phyloP scores from a whole-genome alignment of 2,113 vertebrate species.

The Heptranchias perlo region DNA sequence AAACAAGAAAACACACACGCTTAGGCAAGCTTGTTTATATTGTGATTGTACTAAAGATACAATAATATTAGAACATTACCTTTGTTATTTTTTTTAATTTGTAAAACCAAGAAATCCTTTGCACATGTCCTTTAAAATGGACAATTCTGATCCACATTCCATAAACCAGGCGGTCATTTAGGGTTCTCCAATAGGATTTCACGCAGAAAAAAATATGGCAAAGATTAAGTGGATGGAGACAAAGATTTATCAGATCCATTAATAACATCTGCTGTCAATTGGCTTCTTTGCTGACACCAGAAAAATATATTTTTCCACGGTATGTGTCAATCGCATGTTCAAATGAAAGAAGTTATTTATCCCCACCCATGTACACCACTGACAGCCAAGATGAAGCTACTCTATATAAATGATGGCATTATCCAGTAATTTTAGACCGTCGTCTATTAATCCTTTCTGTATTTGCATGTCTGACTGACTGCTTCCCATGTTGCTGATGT shows the following conservation, averaged over 20 bases:
- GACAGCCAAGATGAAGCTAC: background rate
- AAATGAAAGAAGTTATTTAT: background rate
- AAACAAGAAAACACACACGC: too few species aligned
- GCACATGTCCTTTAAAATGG: background rate
- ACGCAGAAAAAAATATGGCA: background rate
- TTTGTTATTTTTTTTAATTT: background rate
- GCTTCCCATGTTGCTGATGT: background rate
- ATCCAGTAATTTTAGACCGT: background rate
- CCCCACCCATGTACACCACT: background rate
- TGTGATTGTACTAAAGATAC: too few species aligned
- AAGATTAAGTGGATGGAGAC: background rate
- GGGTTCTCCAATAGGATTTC: background rate
- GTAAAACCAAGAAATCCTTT: background rate
- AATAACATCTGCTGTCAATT: background rate
- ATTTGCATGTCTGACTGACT: background rate
- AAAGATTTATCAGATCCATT: background rate
- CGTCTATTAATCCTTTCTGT: background rate
- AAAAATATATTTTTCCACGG: background rate
- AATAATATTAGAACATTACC: background rate
- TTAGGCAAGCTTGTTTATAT: too few species aligned
- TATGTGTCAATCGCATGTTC: background rate
- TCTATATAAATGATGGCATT: background rate
- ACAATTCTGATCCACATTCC: background rate
- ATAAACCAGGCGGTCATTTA: background rate
- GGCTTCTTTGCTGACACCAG: background rate